phyloP scores from a whole-genome alignment of 2,888 invertebrate genomes.

The Rapana venosa region DNA sequence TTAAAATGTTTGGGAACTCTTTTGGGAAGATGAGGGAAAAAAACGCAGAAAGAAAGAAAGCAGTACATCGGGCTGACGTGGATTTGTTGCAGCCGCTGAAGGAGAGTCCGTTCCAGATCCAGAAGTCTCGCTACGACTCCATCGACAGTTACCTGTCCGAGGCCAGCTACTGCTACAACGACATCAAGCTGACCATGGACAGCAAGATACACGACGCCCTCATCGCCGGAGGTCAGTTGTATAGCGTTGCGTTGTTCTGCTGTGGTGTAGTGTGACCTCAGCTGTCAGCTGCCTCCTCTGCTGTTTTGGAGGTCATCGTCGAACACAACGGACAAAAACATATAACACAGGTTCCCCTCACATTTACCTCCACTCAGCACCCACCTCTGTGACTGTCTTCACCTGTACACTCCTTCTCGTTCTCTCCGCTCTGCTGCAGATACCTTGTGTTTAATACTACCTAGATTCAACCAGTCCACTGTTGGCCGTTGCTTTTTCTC shows the following conservation, averaged over 20 bases:
- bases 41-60: not conserved
- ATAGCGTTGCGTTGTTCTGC: not conserved
- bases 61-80: not conserved
- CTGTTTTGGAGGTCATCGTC: no score
- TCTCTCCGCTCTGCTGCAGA: no score
- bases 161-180: constrained; percentile 93
- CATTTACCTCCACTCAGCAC: no score
- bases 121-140: constrained; percentile 97
- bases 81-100: constrained; percentile 76
- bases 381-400: no score
- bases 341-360: no score
- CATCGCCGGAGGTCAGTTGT: constrained; percentile 85
- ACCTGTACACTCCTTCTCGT: no score
- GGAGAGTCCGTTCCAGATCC: constrained; percentile 73
- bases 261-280: no score
- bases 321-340: no score
- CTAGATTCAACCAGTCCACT: no score
- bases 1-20: not conserved
- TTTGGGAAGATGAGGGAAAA: not conserved
- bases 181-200: constrained; percentile 93
- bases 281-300: no score
- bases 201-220: constrained; percentile 89
- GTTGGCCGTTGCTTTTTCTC: no score
- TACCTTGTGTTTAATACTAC: no score
- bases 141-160: constrained; percentile 97